Percentiles rank a stretch among this genome's conserved stretches.
Evolutionary conservation across 2,113 vertebrate species (phyloP).

Genomic region (Ptyas mucosa): DNA sequence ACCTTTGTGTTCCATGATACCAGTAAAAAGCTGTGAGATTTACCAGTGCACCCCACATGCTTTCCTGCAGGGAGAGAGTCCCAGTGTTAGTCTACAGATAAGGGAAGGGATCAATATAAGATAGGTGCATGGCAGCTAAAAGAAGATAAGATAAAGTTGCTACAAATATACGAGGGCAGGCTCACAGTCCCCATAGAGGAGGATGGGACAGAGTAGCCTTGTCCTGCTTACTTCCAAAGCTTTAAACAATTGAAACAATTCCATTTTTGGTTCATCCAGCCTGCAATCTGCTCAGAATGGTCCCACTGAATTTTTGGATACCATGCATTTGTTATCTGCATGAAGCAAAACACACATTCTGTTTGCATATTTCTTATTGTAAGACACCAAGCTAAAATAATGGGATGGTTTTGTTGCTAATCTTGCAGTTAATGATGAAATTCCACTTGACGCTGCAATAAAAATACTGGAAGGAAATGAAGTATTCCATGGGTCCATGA

Average conservation of each 20-base stretch:
- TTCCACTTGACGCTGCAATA: conserved; percentile 61
- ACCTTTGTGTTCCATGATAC: not conserved
- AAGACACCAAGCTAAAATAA: not conserved
- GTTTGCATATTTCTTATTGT: not conserved
- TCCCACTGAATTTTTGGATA: not conserved
- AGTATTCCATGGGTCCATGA: conserved; percentile 44
- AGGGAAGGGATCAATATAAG: not conserved
- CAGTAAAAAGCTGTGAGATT: not conserved
- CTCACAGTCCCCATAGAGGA: not conserved
- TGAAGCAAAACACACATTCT: not conserved
- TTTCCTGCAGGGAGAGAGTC: not conserved
- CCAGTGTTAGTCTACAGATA: not conserved
- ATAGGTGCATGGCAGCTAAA: not conserved
- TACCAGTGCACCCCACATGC: not conserved
- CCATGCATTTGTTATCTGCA: not conserved
- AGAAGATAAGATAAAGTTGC: not conserved
- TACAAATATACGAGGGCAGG: not conserved
- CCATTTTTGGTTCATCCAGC: not conserved
- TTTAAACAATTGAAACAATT: not conserved
- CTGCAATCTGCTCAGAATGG: not conserved
- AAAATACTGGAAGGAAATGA: conserved; percentile 60
- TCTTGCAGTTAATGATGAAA: conserved; percentile 53
- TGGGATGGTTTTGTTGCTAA: conserved; percentile 49
- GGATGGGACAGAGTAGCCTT: not conserved
- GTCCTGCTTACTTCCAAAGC: not conserved